Evolutionary conservation across 2,888 invertebrate genomes (phyloP).

Genomic region (Ligdia adustata): DNA sequence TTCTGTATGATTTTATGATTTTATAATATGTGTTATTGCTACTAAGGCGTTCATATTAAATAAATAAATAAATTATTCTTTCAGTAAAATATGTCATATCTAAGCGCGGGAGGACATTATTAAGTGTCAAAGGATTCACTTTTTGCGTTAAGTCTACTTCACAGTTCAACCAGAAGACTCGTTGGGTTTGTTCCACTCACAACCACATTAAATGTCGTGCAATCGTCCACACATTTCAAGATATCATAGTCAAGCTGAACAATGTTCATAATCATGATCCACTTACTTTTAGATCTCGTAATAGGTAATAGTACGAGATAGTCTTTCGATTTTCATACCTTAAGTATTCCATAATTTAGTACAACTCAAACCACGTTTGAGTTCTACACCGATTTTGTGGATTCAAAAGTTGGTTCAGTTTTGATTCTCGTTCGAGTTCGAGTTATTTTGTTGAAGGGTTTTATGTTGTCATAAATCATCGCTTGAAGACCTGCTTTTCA

Average conservation of each 20-base stretch:
- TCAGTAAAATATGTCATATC: slow-evolving; percentile 40
- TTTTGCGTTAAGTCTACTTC: slow-evolving; percentile 38
- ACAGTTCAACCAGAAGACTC: slow-evolving; percentile 30
- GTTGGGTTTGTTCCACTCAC: slow-evolving; percentile 52
- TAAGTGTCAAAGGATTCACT: slow-evolving; percentile 40
- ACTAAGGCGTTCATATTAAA: no score
- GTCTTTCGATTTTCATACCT: background rate
- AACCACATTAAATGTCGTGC: slow-evolving; percentile 46
- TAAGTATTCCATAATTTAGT: background rate
- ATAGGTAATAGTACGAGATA: background rate
- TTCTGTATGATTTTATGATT: no score
- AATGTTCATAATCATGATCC: slow-evolving; percentile 37
- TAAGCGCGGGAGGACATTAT: slow-evolving; percentile 40
- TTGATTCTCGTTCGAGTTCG: background rate
- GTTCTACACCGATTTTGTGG: background rate
- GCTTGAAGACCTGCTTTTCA: no score
- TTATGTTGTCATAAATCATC: no score
- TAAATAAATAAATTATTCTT: no score
- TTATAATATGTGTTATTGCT: no score
- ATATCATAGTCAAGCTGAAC: slow-evolving; percentile 35
- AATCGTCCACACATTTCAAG: slow-evolving; percentile 6
- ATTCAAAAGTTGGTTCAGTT: no score
- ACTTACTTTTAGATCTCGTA: no score
- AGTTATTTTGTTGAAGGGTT: background rate
- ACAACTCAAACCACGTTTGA: background rate